A percentile compares a stretch with the other conserved stretches of the same genome.
phyloP scores from a whole-genome alignment of 1,140 invertebrate genomes.

The Scaptodrosophila lebanonensis region DNA sequence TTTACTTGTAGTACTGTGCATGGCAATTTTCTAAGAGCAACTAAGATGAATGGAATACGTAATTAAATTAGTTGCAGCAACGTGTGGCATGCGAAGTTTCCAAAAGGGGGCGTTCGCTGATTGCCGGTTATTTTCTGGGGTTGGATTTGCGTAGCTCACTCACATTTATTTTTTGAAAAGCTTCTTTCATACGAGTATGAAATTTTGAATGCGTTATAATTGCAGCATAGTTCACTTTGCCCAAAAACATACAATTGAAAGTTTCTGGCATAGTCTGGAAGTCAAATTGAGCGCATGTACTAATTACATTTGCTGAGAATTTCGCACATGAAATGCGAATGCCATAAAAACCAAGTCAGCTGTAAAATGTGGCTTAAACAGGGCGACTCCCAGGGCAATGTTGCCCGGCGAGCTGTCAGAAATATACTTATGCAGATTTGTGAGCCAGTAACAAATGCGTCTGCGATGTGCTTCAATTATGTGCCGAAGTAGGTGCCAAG shows the following conservation, averaged over 20 bases:
- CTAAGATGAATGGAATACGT: slow-evolving; percentile 8
- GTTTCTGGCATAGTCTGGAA: slow-evolving; percentile 31
- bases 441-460: slow-evolving; percentile 60
- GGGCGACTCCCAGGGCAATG: not conserved
- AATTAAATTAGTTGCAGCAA: slow-evolving; percentile 33
- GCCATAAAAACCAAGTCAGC: slow-evolving; percentile 44
- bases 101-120: not conserved
- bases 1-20: slow-evolving; percentile 2
- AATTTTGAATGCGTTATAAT: too few species aligned
- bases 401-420: slow-evolving; percentile 15
- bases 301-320: slow-evolving; percentile 52
- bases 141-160: not conserved
- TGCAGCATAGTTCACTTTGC: too few species aligned
- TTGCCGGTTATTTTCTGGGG: not conserved
- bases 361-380: slow-evolving; percentile 56
- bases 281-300: too few species aligned
- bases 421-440: slow-evolving; percentile 37
- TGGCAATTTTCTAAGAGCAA: slow-evolving; percentile 7
- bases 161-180: too few species aligned
- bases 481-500: slow-evolving; percentile 22
- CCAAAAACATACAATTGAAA: slow-evolving; percentile 64
- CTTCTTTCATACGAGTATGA: too few species aligned
- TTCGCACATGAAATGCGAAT: slow-evolving; percentile 38
- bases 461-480: slow-evolving; percentile 69
- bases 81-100: slow-evolving; percentile 17